Base-by-base conservation (phyloP, 1,140 invertebrate species). In the Musca domestica region DNA sequence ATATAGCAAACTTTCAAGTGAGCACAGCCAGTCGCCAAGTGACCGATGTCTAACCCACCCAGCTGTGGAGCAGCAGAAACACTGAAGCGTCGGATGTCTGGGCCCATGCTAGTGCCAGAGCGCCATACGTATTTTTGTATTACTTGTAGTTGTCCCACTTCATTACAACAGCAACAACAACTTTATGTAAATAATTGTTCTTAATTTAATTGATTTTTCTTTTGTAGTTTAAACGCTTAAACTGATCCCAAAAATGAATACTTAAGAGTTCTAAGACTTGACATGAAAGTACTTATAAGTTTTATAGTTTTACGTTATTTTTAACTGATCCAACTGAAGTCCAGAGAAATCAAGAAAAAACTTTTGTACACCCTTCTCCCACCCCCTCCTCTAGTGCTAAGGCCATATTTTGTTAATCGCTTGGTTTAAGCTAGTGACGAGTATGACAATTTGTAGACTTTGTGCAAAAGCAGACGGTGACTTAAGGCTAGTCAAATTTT, bases 1-100 rank as follows among this genome's bases (percentile, higher is more conserved):
- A 20, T 27, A 56, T 10, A n/a, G 22, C 52, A 27, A 14, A 25
- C 25, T 69, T 75, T 73, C 70, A 75, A 15, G 74, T 79, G 66
- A 75, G 72, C 69, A 78, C 79, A 71, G 79, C 76, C 69, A 81
- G 80, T 71, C 77, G 73, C 58, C 75, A 80, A 71, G 79, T 81
- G 66, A 81, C 79, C 52, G 79, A 81, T 69, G 78, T 80, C 51
- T 80, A 77, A 72, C 3, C 22, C 7, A 14, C n/a, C n/a, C 19
- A 34, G 25, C 15, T 27, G n/a, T 10, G 25, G 14, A 46, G 19
- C 10, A 27, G 19, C 20, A 49, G 47, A 14, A 48, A 61, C 27
- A 52, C 3, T 27, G 25, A 23, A 23, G 51, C 48, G 27, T 51
- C 51, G 22, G 23, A 17, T 17, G 23, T 47, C 64, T 17, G 48